These are phyloP conservation scores for Montipora foliosa DNA, from an alignment of 64 coral and sea anemone genomes.

Conservation along the genomic window DNA sequence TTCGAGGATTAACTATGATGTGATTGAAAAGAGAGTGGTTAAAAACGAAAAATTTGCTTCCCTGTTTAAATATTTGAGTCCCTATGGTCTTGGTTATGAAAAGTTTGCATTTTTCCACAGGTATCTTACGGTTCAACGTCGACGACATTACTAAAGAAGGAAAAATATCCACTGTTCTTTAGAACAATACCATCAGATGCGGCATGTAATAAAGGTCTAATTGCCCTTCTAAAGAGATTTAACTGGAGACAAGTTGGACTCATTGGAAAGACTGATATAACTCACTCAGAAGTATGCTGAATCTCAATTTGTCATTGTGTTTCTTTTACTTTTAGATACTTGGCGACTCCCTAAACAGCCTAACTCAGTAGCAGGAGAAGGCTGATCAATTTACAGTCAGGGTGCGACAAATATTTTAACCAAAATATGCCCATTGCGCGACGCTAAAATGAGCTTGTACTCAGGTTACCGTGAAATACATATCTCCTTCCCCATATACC, in stretches of 20 bases:
- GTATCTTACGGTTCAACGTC: constrained; percentile 71
- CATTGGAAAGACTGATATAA: constrained; percentile 66
- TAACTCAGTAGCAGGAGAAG: neutral
- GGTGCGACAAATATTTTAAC: no score
- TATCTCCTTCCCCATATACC: no score
- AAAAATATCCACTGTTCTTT: constrained; percentile 74
- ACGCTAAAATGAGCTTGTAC: no score
- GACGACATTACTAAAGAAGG: constrained; percentile 53
- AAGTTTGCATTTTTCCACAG: constrained; percentile 10
- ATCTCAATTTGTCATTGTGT: neutral
- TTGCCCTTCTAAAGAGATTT: constrained; percentile 69
- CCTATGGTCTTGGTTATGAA: neutral
- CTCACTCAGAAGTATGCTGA: constrained; percentile 56
- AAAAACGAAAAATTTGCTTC: no score
- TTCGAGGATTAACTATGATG: no score
- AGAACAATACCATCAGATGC: constrained; percentile 73
- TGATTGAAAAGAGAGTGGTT: no score
- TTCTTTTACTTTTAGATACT: neutral
- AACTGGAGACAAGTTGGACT: constrained; percentile 80
- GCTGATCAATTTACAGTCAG: no score
- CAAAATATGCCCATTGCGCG: no score
- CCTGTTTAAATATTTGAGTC: no score
- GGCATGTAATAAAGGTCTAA: constrained; percentile 54
- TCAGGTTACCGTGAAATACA: no score
- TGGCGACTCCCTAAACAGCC: neutral